phyloP scores from a whole-genome alignment of 2,797 vertebrate species.

The Crocodylus rhombifer region DNA sequence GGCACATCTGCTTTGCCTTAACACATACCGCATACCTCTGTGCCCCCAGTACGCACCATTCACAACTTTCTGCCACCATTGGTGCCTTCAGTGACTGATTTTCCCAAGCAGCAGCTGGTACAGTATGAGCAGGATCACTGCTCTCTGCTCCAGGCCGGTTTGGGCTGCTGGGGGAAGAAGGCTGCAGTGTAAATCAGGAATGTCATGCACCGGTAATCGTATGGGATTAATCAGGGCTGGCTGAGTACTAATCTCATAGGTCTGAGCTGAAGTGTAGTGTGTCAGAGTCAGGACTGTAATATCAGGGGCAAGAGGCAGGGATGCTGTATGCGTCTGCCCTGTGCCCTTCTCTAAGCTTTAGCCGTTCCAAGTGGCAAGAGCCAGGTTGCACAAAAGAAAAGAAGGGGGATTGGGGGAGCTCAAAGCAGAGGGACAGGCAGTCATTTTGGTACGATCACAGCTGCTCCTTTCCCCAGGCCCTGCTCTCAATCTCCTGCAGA shows the following conservation, averaged over 20 bases:
- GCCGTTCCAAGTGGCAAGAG: background rate
- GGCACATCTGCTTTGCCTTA: background rate
- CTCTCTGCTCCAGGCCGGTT: background rate
- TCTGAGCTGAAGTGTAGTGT: background rate
- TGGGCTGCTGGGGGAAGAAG: background rate
- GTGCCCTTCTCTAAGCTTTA: background rate
- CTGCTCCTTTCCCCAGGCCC: background rate
- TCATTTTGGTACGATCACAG: background rate
- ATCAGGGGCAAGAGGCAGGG: background rate
- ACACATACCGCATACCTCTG: background rate
- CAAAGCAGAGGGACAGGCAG: background rate
- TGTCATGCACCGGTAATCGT: background rate
- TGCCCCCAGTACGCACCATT: background rate
- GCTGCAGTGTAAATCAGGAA: background rate
- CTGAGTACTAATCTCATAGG: background rate
- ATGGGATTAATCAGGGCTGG: background rate
- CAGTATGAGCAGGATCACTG: background rate
- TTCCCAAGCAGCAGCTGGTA: no score
- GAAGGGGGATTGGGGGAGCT: background rate
- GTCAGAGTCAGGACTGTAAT: background rate
- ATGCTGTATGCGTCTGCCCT: background rate
- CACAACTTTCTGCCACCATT: background rate
- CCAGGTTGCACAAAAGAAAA: background rate
- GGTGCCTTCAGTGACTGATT: no score
- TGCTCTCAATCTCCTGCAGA: background rate